Evolutionary conservation across 2,797 vertebrate species (phyloP).

Genomic region (Melanotaenia parkinsoni): DNA sequence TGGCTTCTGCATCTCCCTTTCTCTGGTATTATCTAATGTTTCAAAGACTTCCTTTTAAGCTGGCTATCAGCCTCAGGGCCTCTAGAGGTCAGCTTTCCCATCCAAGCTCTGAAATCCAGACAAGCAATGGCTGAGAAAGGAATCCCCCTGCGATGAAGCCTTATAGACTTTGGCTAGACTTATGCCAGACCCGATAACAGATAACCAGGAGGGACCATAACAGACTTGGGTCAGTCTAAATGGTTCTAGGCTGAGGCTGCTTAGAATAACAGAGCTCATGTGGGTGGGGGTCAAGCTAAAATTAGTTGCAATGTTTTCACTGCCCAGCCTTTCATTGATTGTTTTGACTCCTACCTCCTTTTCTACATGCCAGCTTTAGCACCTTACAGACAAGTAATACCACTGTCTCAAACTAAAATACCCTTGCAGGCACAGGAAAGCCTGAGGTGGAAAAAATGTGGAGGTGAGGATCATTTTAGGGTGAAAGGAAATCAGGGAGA

Average conservation of each 20-base stretch:
- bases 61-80: slow-evolving; percentile 79
- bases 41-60: slow-evolving; percentile 85
- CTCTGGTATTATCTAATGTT: slow-evolving; percentile 81
- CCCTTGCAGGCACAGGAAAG: slow-evolving; percentile 65
- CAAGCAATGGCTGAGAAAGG: slow-evolving; percentile 70
- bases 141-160: slow-evolving; percentile 65
- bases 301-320: slow-evolving; percentile 29
- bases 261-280: slow-evolving; percentile 14
- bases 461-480: slow-evolving; percentile 74
- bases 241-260: slow-evolving; percentile 8
- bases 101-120: slow-evolving; percentile 74
- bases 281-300: slow-evolving; percentile 31
- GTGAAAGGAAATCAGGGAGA: slow-evolving; percentile 79
- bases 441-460: slow-evolving; percentile 71
- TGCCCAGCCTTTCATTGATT: slow-evolving; percentile 48
- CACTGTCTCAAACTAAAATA: slow-evolving; percentile 67
- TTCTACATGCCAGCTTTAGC: slow-evolving; percentile 53
- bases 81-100: slow-evolving; percentile 78
- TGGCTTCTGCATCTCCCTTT: slow-evolving; percentile 67
- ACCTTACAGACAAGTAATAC: slow-evolving; percentile 45
- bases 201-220: slow-evolving; percentile 48
- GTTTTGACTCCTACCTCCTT: slow-evolving; percentile 53
- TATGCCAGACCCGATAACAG: slow-evolving; percentile 63
- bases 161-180: slow-evolving; percentile 57
- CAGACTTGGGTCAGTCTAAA: slow-evolving; percentile 32